Base-by-base conservation (phyloP, 2,888 invertebrate species). In the Physocephala rufipes region DNA sequence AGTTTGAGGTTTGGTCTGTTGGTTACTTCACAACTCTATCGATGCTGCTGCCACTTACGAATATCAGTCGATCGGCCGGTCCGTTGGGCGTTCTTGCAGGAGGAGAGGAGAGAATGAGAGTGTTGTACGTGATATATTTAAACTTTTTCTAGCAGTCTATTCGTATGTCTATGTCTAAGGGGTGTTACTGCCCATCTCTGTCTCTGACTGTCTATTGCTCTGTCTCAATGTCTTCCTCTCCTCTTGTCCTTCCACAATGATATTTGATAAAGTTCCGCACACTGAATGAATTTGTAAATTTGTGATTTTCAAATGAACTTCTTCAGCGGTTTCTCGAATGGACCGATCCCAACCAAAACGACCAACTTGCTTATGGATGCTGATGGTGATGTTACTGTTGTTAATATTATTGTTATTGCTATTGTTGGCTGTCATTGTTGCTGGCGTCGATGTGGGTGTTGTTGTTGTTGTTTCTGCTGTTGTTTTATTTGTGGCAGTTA, bases 191-290 rank as follows among this genome's bases (percentile, higher is more conserved):
- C 36, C 36, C 4, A 9, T 36, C 36, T 36, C 36, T 36, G 36
- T 36, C 28, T 30, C 15, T 26, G 49, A n/a, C 49, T 45, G 36
- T 43, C 7, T 62, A 30, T 13, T n/a, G n/a, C 3, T 15, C 55
- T 55, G 26, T 55, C 13, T 55, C 28, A 5, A 4, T 26, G 55
- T 36, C 21, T 16, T 21, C n/a, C 53, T n/a, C n/a, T 49, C 47
- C 28, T 67, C 67, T 49, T 16, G 47, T 28, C 53, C 9, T 16
- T 49, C 47, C 28, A 59, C 67, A 59, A 58, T 67, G 59, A 67
- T 59, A 49, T 59, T 67, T 61, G 67, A 59, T 59, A 59, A 67
- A 67, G 59, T 67, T 59, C 59, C 59, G 67, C 67, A 45, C 58
- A 59, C 45, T n/a, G n/a, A n/a, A 30, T 61, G 21, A 63, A 63